phyloP scores from a whole-genome alignment of 2,113 vertebrate genomes.

The Dinomys branickii region DNA sequence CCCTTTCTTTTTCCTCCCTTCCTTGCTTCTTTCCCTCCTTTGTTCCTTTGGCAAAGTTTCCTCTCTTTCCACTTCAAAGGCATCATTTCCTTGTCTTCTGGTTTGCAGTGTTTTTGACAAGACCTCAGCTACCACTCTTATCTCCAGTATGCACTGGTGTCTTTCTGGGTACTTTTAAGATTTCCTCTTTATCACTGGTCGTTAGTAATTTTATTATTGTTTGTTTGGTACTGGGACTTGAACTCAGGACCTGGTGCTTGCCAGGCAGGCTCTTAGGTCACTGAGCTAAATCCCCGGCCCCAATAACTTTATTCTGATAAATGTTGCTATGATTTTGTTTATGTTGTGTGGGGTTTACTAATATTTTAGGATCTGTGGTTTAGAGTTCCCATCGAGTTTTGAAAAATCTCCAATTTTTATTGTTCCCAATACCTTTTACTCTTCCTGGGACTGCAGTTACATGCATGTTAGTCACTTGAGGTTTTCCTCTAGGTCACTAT shows the following conservation, averaged over 20 bases:
- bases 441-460: not conserved
- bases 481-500: not conserved
- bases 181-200: not conserved
- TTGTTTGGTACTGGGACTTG: too few species aligned
- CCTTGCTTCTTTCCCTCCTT: not conserved
- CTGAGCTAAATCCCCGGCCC: too few species aligned
- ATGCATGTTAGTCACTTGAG: not conserved
- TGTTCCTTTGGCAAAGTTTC: not conserved
- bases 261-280: too few species aligned
- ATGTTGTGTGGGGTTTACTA: not conserved
- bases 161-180: not conserved
- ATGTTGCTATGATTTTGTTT: constrained; percentile 18
- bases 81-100: not conserved
- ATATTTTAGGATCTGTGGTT: not conserved
- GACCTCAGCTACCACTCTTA: not conserved
- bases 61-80: not conserved
- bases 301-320: not conserved
- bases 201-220: not conserved
- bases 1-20: not conserved
- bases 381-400: constrained; percentile 10
- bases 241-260: too few species aligned
- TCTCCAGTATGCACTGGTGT: not conserved
- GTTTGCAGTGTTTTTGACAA: not conserved
- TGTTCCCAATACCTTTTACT: not conserved
- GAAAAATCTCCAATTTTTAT: not conserved